Percentiles rank a stretch among this genome's conserved stretches.
Conservation (phyloP, 2,797 vertebrate genomes). For the Acanthurus lineatus region DNA sequence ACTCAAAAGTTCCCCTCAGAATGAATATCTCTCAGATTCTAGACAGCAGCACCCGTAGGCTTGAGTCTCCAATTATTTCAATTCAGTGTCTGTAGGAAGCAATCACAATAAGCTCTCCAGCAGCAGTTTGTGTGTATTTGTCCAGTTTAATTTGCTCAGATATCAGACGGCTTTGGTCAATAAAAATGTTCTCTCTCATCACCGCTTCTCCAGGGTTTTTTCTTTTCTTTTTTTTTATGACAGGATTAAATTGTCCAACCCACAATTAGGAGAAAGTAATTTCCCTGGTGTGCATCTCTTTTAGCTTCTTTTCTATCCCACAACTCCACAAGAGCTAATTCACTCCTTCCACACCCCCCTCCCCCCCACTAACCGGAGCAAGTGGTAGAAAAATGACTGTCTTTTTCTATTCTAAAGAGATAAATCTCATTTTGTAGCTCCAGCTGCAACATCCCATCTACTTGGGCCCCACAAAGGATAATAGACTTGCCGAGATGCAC, state of each 20-base stretch:
- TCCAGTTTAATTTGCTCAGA: slow-evolving; percentile 65
- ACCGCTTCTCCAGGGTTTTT: slow-evolving; percentile 50
- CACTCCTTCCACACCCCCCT: slow-evolving; percentile 8
- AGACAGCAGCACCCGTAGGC: slow-evolving; percentile 28
- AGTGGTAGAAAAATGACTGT: slow-evolving; percentile 47
- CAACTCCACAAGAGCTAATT: slow-evolving; percentile 51
- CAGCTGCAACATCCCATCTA: slow-evolving; percentile 66
- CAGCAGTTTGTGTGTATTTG: slow-evolving; percentile 63
- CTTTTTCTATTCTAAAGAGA: slow-evolving; percentile 64
- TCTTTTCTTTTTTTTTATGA: slow-evolving; percentile 67
- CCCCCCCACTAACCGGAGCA: slow-evolving; percentile 24
- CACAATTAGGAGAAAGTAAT: slow-evolving; percentile 77
- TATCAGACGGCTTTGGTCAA: slow-evolving; percentile 68
- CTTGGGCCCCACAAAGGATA: slow-evolving; percentile 57
- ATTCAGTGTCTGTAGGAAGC: slow-evolving; percentile 37
- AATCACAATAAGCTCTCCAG: slow-evolving; percentile 49
- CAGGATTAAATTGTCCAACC: slow-evolving; percentile 73
- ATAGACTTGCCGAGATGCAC: slow-evolving; percentile 49
- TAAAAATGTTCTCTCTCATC: slow-evolving; percentile 59
- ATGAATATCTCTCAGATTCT: slow-evolving; percentile 35
- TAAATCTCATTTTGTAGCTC: slow-evolving; percentile 65
- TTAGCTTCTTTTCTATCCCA: slow-evolving; percentile 43
- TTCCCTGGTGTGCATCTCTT: slow-evolving; percentile 65
- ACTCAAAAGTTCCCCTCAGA: slow-evolving; percentile 44
- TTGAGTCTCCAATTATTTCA: slow-evolving; percentile 55